Conservation (phyloP, 2,888 invertebrate genomes). For the Diloba caeruleocephala region DNA sequence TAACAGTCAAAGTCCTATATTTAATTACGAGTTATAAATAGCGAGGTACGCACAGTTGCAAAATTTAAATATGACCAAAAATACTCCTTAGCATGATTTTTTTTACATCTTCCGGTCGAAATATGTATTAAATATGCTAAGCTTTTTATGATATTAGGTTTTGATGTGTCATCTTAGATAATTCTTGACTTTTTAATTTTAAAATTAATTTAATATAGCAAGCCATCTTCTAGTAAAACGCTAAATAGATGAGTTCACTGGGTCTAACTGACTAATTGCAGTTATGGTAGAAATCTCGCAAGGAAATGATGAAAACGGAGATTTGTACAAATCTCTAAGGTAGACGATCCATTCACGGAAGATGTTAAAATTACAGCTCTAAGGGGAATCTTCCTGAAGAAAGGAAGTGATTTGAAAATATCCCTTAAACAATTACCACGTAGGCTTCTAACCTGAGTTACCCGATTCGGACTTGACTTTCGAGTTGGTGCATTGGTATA, state of each 20-base stretch:
- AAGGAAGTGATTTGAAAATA: too few relatives aligned
- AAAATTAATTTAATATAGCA: conserved; percentile 6
- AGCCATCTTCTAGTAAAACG: too few relatives aligned
- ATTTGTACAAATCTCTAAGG: too few relatives aligned
- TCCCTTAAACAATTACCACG: too few relatives aligned
- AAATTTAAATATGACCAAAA: conserved; percentile 3
- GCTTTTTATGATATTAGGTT: conserved; percentile 23
- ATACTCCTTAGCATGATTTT: conserved; percentile 7
- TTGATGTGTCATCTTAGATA: conserved; percentile 6
- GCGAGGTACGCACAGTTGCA: conserved; percentile 2
- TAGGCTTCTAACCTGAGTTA: too few relatives aligned
- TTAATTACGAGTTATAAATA: conserved; percentile 1
- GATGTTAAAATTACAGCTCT: too few relatives aligned
- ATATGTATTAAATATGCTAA: conserved; percentile 17
- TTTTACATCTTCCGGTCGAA: conserved; percentile 23
- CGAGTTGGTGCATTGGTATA: conserved; percentile 29
- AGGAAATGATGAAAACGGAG: too few relatives aligned
- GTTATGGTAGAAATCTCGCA: too few relatives aligned
- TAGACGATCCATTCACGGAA: too few relatives aligned
- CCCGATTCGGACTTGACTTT: too few relatives aligned
- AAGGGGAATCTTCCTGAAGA: too few relatives aligned
- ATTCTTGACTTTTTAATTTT: conserved; percentile 26
- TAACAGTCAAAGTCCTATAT: conserved; percentile 12
- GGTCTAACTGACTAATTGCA: too few relatives aligned
- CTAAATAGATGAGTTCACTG: conserved; percentile 14